Evolutionary conservation across 2,797 vertebrate species (phyloP), one percentile per base, ranked within the genome.

Genomic region (Cheirogaleus major): DNA sequence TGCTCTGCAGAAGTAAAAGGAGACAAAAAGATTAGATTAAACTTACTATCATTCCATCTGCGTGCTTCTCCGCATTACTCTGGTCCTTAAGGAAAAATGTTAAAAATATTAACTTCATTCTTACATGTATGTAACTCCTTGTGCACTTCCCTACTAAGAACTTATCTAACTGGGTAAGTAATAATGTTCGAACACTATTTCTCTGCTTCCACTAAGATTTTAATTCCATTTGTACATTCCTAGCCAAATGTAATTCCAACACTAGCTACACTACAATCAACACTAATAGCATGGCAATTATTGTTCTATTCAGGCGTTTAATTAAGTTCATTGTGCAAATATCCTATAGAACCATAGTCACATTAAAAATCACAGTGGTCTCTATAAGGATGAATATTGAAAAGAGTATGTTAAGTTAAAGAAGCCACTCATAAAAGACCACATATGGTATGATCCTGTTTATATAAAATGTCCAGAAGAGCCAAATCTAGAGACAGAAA

Each of bases 31-130:
- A 98, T 98, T 98, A 98, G 98, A 97, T 98, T 97, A 98, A 99
- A 99, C 99, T 99, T 99, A 99, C 99, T 99, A 99, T 99, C 98
- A 99, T 99, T 99, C 99, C 99, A 99, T 99, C 99, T 99, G 99
- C 99, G 99, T 99, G 99, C 99, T 99, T 99, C 98, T 99, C 99
- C 99, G 99, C 99, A 99, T 99, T 99, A 99, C 99, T 99, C 99
- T 99, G 99, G 99, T 99, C 99, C 99, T 99, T 99, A 99, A 99
- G 99, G 99, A 99, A 99, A 99, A 99, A 99, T 90, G 99, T 99
- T 98, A 98, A 98, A 98, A 98, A 98, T 92, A 98, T 99, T 98
- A 99, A 99, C 99, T 99, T 98, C 96, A 98, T 90, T 98, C 98
- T 98, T 96, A 97, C 38, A 98, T 78, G 78, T 92, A 93, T 90